phyloP scores from a whole-genome alignment of 2,113 vertebrate species.

The Vulpes lagopus region DNA sequence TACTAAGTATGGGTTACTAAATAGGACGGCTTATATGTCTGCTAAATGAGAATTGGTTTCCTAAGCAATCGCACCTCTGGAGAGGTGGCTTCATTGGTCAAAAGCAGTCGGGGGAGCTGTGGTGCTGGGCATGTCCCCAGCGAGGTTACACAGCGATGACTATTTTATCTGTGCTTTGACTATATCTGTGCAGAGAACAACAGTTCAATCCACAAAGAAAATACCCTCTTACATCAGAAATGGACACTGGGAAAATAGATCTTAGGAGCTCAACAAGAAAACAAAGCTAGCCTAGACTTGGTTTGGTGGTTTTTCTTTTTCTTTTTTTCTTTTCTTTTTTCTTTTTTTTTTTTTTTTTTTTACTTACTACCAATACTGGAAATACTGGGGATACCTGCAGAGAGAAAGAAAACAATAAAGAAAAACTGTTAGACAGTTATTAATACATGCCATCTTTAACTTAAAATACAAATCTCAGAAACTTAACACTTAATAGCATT shows the following conservation, averaged over 20 bases:
- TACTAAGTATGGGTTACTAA: background rate
- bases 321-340: background rate
- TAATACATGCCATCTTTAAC: constrained; percentile 3
- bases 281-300: constrained; percentile 89
- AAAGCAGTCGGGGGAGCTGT: background rate
- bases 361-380: constrained; percentile 99
- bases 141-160: background rate
- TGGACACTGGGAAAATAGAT: constrained; percentile 91
- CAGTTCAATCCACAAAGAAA: constrained; percentile 74
- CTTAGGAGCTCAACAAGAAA: constrained; percentile 87
- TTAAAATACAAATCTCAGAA: constrained; percentile 48
- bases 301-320: constrained; percentile 51
- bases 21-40: background rate
- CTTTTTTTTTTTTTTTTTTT: constrained; percentile 73
- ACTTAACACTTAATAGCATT: constrained; percentile 18
- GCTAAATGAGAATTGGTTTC: background rate
- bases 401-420: constrained; percentile 86
- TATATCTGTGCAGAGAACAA: background rate
- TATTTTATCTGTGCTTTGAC: background rate
- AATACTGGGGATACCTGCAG: constrained; percentile 96
- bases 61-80: background rate
- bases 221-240: constrained; percentile 89
- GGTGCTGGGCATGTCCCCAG: background rate
- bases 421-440: constrained; percentile 76
- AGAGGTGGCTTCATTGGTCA: background rate